Conservation (phyloP, 2,113 vertebrate species). For the Stigmatopora nigra region DNA sequence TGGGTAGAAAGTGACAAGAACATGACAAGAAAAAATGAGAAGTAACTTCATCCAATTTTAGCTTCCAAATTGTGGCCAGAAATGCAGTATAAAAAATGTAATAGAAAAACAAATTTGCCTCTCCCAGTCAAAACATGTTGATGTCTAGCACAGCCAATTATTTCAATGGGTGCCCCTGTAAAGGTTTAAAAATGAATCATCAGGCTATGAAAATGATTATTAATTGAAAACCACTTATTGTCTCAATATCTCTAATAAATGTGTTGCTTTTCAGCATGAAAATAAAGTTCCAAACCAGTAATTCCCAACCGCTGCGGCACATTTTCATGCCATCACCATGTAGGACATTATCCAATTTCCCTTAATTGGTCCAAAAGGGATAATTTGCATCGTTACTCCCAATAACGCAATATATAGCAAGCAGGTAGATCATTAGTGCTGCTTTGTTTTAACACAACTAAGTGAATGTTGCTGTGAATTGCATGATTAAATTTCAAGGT, state of each 20-base stretch:
- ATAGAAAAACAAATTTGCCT: too few species aligned
- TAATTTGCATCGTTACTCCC: background rate
- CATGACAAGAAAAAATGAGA: conserved; percentile 30
- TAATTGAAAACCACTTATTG: background rate
- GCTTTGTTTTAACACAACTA: background rate
- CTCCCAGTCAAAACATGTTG: too few species aligned
- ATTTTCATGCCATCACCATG: background rate
- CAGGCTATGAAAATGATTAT: background rate
- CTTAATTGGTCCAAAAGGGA: background rate
- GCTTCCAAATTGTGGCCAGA: background rate
- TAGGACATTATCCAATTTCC: background rate
- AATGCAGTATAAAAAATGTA: too few species aligned
- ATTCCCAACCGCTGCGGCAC: background rate
- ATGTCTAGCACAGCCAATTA: too few species aligned
- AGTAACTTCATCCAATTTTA: background rate
- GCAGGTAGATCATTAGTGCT: background rate
- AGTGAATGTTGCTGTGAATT: background rate
- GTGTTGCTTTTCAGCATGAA: background rate
- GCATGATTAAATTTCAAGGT: conserved; percentile 2
- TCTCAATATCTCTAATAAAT: background rate
- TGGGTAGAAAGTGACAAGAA: conserved; percentile 20
- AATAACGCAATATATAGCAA: too few species aligned
- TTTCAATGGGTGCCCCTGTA: too few species aligned
- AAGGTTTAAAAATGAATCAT: background rate
- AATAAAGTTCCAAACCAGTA: background rate